A percentile compares a stretch with the other conserved stretches of the same genome.
These are phyloP conservation scores for Drosophila nannoptera DNA, from an alignment of 1,140 invertebrate genomes.

Conservation along the genomic window DNA sequence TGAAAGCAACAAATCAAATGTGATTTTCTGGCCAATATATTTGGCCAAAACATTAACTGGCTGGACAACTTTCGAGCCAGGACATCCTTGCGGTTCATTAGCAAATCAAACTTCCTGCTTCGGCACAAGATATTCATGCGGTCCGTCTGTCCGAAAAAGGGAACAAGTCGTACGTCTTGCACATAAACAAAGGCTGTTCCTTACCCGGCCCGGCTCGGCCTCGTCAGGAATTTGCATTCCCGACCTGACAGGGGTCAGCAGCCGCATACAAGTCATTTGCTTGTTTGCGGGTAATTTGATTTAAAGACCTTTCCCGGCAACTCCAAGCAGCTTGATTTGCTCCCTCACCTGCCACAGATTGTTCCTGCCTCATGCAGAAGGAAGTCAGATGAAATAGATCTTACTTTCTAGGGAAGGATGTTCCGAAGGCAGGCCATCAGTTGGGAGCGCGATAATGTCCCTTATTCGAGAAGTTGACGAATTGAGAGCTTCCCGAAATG, in stretches of 20 bases:
- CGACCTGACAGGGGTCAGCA: conserved; percentile 14
- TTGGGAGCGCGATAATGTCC: too few relatives aligned
- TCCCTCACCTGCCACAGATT: too few relatives aligned
- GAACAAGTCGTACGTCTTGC: conserved; percentile 37
- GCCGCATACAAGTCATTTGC: conserved; percentile 41
- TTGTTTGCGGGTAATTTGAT: conserved; percentile 67
- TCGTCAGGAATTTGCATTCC: conserved; percentile 59
- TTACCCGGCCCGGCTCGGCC: conserved; percentile 7
- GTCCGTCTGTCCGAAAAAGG: conserved; percentile 54
- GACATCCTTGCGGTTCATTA: conserved; percentile 72
- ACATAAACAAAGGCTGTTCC: conserved; percentile 39
- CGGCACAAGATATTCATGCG: conserved; percentile 49
- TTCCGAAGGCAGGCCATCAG: too few relatives aligned
- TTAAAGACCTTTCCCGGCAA: conserved; percentile 50
- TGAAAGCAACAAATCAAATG: conserved; percentile 64
- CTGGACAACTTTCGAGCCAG: conserved; percentile 42
- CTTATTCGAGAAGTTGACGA: too few relatives aligned
- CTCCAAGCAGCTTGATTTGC: background rate
- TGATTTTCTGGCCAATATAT: conserved; percentile 75
- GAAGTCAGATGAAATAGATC: too few relatives aligned
- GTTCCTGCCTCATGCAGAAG: too few relatives aligned
- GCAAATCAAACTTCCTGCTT: conserved; percentile 75
- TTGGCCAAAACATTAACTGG: conserved; percentile 15
- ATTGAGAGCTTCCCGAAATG: too few relatives aligned
- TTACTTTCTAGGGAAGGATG: too few relatives aligned